Evolutionary conservation across 2,888 invertebrate species (phyloP).

Genomic region (Apeira syringaria): DNA sequence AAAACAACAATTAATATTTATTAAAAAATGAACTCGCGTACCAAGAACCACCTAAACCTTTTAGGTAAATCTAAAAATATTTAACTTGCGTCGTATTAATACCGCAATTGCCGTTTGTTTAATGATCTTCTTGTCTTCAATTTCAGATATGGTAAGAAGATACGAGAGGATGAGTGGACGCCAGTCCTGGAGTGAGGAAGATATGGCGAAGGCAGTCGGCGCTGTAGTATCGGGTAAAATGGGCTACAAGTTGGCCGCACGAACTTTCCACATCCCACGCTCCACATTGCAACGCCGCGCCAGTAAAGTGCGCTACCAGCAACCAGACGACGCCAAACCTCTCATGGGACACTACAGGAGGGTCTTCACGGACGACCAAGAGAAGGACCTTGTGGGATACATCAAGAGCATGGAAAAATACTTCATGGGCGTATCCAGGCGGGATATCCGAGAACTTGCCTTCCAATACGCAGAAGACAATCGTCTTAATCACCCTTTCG

Average conservation of each 20-base stretch:
- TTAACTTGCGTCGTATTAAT: neutral
- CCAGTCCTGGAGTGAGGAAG: constrained; percentile 78
- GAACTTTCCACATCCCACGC: constrained; percentile 76
- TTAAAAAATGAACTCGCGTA: constrained; percentile 19
- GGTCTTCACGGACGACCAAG: constrained; percentile 76
- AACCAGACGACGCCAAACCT: constrained; percentile 71
- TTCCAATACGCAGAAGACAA: constrained; percentile 79
- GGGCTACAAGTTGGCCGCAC: constrained; percentile 77
- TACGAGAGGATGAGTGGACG: constrained; percentile 80
- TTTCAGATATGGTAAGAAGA: constrained; percentile 79
- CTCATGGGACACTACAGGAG: constrained; percentile 76
- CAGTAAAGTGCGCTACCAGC: constrained; percentile 73
- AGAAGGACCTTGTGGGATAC: constrained; percentile 75
- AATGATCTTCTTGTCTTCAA: constrained; percentile 12
- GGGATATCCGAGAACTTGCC: constrained; percentile 75
- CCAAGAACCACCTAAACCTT: constrained; percentile 5
- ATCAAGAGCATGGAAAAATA: constrained; percentile 78
- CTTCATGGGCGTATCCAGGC: constrained; percentile 75
- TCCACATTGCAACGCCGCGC: constrained; percentile 76
- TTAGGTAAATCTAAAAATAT: constrained; percentile 7
- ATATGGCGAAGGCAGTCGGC: constrained; percentile 78
- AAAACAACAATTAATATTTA: constrained; percentile 31
- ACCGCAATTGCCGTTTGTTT: neutral
- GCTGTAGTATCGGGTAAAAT: constrained; percentile 78
- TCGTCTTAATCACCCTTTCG: constrained; percentile 71